These are phyloP conservation scores for Mayetiola destructor DNA, from an alignment of 2,888 invertebrate genomes.

Conservation along the genomic window DNA sequence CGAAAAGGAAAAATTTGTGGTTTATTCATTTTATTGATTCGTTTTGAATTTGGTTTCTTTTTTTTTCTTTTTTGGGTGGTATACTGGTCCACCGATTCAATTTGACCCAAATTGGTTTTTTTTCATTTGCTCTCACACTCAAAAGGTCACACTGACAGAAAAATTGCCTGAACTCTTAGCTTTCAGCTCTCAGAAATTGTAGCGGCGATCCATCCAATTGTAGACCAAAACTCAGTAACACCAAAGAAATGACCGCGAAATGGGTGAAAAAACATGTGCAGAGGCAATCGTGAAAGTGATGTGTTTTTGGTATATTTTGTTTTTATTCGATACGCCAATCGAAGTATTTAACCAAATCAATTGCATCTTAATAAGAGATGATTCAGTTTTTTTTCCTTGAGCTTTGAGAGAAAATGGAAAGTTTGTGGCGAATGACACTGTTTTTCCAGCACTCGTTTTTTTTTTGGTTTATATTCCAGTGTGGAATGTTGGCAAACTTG, in stretches of 20 bases:
- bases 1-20: too few species aligned
- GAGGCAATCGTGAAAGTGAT: constrained; percentile 4
- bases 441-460: neutral
- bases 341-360: neutral
- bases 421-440: neutral
- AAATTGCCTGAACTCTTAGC: constrained; percentile 1
- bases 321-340: neutral
- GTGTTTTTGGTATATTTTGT: neutral
- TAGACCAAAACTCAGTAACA: neutral
- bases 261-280: neutral
- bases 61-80: neutral
- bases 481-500: neutral
- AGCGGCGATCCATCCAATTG: too few species aligned
- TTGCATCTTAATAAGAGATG: neutral
- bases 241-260: neutral
- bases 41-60: neutral
- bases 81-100: neutral
- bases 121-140: neutral
- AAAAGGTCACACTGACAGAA: neutral
- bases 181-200: too few species aligned
- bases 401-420: neutral
- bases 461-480: neutral
- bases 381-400: neutral
- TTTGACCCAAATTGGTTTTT: neutral
- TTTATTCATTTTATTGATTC: neutral